Base-by-base conservation (phyloP, 2,797 vertebrate species). In the Alauda arvensis region DNA sequence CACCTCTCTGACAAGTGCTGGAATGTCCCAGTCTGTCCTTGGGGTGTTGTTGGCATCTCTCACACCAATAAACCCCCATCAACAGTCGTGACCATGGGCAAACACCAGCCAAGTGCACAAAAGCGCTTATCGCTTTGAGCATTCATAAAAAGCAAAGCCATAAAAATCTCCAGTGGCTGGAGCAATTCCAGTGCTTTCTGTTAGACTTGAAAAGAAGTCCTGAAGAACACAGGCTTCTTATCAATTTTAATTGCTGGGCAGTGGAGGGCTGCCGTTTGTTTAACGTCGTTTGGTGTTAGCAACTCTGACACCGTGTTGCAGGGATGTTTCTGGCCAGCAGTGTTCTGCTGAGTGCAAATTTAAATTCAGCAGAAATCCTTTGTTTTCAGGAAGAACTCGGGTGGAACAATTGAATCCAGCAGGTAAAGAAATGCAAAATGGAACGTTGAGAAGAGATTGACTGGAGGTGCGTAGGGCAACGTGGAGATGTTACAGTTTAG, bases 1-100 rank as follows among this genome's bases (percentile, higher is more conserved):
- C 94, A 95, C 88, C 88, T 93, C 92, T 87, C 55, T 92, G 91
- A 85, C 93, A 93, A 93, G 92, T 86, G 92, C 89, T 95, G 96
- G 95, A 96, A 96, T 96, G 96, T 96, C 94, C 94, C 90, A 79
- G 82, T 77, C 83, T 96, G 95, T 91, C 95, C 95, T 96, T 96
- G 95, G 88, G 75, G 61, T 94, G 83, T 81, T 85, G 89, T 87
- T 96, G 92, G 91, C 93, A 95, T 95, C 92, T 95, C 90, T 94
- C 89, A 79, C 60, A 87, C 60, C 59, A 34, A 14, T 71, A 91
- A 95, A 85, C n/a, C 82, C 85, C 75, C 80, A 90, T 75, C 95
- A 92, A 74, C 88, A 93, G 77, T 46, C 65, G 39, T 43, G 91
- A 62, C 85, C 83, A 4, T 63, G 69, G 90, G 92, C 95, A 95